Evolutionary conservation across 2,113 vertebrate genomes (phyloP).

Genomic region (Alectura lathami): DNA sequence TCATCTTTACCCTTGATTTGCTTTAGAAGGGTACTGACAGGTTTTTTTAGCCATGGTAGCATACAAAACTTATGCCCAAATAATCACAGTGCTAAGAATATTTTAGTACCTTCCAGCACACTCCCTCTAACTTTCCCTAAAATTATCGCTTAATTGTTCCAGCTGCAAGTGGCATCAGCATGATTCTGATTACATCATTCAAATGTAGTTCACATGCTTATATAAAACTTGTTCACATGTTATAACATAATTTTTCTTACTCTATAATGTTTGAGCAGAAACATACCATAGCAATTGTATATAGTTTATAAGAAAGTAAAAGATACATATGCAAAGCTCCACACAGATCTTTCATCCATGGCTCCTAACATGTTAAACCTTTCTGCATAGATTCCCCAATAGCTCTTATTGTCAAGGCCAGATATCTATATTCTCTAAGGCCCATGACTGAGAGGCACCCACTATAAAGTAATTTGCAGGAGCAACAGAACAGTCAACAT

Average conservation of each 20-base stretch:
- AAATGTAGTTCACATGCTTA: not conserved
- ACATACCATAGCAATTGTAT: not conserved
- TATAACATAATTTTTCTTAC: not conserved
- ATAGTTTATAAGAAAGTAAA: not conserved
- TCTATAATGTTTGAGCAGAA: not conserved
- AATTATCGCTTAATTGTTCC: not conserved
- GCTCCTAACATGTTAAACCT: not conserved
- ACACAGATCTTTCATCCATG: not conserved
- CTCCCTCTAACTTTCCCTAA: not conserved
- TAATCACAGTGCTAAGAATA: not conserved
- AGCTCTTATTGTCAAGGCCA: not conserved
- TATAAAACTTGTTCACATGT: not conserved
- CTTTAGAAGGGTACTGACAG: not conserved
- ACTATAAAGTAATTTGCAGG: not conserved
- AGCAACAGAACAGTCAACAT: not conserved
- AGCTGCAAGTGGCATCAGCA: not conserved
- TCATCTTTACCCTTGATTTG: not conserved
- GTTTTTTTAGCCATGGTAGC: rapidly evolving
- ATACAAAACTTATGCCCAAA: not conserved
- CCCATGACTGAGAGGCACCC: not conserved
- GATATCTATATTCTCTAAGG: not conserved
- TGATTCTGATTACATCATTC: not conserved
- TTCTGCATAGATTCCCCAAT: not conserved
- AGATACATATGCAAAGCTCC: not conserved
- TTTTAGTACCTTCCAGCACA: not conserved